Evolutionary conservation across 2,797 vertebrate genomes (phyloP).

Genomic region (Enteromius argenteus): DNA sequence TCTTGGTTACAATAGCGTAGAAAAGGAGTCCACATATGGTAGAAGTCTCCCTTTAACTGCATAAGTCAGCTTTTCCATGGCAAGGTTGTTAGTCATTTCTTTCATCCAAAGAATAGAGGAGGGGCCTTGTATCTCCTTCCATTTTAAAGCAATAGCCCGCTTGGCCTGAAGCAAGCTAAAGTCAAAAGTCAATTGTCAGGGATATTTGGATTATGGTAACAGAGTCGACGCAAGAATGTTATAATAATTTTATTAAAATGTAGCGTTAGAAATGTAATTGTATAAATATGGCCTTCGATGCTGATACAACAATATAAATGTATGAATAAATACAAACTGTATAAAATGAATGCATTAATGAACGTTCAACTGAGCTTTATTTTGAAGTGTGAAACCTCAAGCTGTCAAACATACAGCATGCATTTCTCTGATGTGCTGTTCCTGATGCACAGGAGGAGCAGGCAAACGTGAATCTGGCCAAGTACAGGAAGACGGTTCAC

Average conservation of each 20-base stretch:
- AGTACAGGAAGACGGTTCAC: conserved; percentile 84
- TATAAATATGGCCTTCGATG: background rate
- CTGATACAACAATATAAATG: background rate
- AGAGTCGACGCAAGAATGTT: too few species aligned
- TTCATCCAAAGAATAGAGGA: too few species aligned
- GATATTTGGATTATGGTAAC: too few species aligned
- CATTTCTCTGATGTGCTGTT: background rate
- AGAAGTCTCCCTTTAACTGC: too few species aligned
- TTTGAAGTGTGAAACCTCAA: background rate
- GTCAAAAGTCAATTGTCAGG: background rate
- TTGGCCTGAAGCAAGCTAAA: conserved; percentile 2
- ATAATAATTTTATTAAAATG: background rate
- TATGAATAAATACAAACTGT: background rate
- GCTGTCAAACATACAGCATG: background rate
- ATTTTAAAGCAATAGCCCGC: too few species aligned
- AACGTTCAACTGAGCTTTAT: background rate
- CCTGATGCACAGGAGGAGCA: conserved; percentile 79
- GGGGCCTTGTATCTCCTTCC: too few species aligned
- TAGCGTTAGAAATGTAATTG: background rate
- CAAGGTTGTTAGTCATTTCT: too few species aligned
- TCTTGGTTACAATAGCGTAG: too few species aligned
- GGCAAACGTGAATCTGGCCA: conserved; percentile 82
- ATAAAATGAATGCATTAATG: background rate
- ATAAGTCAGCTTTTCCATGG: too few species aligned
- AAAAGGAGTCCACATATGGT: too few species aligned